A percentile compares a stretch with the other conserved stretches of the same genome.
Evolutionary conservation across 2,797 vertebrate species (phyloP).

Genomic region (Myotis pilosus): DNA sequence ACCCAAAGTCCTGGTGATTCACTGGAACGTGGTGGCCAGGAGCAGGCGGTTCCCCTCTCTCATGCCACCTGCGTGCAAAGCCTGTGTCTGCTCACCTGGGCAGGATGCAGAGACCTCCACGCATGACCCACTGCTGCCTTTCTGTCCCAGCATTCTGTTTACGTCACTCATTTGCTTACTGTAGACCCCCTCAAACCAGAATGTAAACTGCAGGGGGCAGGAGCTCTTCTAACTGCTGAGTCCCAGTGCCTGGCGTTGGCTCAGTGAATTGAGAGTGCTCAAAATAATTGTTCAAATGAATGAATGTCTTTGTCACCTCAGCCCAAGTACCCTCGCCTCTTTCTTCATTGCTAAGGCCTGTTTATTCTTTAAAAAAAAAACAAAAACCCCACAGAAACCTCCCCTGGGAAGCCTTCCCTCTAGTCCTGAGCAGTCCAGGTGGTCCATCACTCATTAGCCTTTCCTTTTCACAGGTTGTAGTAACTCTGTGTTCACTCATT

Average conservation of each 20-base stretch:
- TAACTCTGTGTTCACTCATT: background rate
- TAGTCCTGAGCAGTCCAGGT: background rate
- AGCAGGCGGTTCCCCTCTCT: rapidly evolving
- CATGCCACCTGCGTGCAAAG: background rate
- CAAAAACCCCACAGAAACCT: background rate
- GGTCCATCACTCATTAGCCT: rapidly evolving
- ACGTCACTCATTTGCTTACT: background rate
- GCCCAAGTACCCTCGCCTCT: background rate
- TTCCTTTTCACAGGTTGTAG: background rate
- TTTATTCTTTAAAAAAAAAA: conserved; percentile 1
- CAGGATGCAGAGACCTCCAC: background rate
- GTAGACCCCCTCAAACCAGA: background rate
- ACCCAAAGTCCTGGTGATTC: background rate
- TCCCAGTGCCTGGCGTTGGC: background rate
- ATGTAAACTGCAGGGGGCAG: background rate
- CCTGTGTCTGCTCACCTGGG: background rate
- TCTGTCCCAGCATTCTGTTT: background rate
- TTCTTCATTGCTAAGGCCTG: background rate
- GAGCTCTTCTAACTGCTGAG: background rate
- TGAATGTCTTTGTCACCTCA: background rate
- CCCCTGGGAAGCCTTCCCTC: background rate
- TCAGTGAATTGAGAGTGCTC: background rate
- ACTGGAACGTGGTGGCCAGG: background rate
- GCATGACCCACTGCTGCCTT: rapidly evolving
- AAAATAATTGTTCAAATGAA: background rate